phyloP scores from a whole-genome alignment of 2,888 invertebrate species.

The Ryuthela nishihirai region DNA sequence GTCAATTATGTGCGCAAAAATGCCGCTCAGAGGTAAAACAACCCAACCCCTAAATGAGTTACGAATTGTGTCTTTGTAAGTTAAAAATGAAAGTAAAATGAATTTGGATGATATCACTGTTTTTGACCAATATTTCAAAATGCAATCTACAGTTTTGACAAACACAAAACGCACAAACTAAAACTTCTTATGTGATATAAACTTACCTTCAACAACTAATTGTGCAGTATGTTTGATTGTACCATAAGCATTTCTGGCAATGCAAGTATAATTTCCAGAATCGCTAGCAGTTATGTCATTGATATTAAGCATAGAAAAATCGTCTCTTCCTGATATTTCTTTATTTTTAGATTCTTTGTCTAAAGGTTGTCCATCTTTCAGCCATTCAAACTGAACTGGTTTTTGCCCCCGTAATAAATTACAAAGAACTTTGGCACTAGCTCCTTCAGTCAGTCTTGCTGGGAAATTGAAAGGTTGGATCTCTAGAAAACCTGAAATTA shows the following conservation, averaged over 20 bases:
- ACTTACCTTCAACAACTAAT: conserved; percentile 22
- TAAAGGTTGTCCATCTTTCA: conserved; percentile 8
- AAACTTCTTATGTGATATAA: no score
- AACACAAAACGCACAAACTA: no score
- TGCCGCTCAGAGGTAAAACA: no score
- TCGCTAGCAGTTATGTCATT: conserved; percentile 14
- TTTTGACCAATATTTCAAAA: no score
- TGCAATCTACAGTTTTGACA: no score
- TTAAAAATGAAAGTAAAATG: no score
- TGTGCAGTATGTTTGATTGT: conserved; percentile 5
- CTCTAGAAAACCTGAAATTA: conserved; percentile 42
- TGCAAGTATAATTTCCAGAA: conserved; percentile 36
- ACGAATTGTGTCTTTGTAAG: no score
- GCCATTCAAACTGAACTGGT: conserved; percentile 24
- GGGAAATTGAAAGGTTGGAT: conserved; percentile 77
- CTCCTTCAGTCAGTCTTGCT: conserved; percentile 72
- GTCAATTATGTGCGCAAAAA: no score
- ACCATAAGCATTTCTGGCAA: conserved; percentile 13
- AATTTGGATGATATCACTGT: no score
- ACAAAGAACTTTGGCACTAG: conserved; percentile 84
- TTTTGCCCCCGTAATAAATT: conserved; percentile 55
- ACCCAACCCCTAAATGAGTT: no score
- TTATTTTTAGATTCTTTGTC: neutral
- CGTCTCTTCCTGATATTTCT: conserved; percentile 16
- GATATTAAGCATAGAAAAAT: conserved; percentile 31